phyloP scores from a whole-genome alignment of 2,797 vertebrate genomes.

The Poliocrania exsul region DNA sequence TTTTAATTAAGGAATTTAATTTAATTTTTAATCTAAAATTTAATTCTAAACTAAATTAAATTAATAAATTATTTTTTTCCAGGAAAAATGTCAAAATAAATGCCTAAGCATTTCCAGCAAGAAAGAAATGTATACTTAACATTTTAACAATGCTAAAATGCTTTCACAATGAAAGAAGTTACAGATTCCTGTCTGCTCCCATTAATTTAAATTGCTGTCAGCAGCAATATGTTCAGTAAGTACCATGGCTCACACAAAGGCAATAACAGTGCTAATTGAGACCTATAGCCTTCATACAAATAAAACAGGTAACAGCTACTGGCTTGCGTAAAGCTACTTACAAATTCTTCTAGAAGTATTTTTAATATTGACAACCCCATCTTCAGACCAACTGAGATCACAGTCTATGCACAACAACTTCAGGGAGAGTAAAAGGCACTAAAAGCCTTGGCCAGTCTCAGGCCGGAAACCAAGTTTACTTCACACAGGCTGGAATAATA shows the following conservation, averaged over 20 bases:
- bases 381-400: neutral
- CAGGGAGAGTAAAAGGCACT: neutral
- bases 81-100: neutral
- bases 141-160: neutral
- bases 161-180: neutral
- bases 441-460: neutral
- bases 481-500: neutral
- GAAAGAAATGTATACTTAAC: neutral
- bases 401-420: neutral
- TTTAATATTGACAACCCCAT: neutral
- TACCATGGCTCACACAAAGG: neutral
- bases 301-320: neutral
- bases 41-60: neutral
- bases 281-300: neutral
- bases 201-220: neutral
- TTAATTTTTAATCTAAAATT: neutral
- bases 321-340: neutral
- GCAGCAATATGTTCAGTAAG: neutral
- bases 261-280: neutral
- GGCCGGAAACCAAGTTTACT: neutral
- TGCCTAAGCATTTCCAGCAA: neutral
- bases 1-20: neutral
- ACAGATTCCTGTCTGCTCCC: neutral
- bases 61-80: neutral
- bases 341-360: neutral